These are phyloP conservation scores for Fragum fragum DNA, from an alignment of 2,888 invertebrate species.

Conservation along the genomic window DNA sequence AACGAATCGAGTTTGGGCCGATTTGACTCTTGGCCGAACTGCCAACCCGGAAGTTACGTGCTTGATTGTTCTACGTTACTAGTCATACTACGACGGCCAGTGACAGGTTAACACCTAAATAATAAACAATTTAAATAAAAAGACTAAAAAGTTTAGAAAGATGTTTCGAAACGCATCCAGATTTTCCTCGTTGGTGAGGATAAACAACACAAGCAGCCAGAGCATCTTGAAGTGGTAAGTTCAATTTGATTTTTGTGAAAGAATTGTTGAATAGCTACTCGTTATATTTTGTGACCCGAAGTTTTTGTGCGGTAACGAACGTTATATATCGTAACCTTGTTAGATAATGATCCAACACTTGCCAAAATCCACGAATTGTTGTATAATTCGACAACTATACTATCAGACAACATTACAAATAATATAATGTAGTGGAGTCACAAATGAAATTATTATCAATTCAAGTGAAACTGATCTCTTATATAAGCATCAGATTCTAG, in stretches of 20 bases:
- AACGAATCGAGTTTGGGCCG: not conserved
- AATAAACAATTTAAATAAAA: not conserved
- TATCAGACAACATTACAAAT: too few species aligned
- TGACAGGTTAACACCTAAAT: constrained; percentile 4
- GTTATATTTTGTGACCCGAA: constrained; percentile 42
- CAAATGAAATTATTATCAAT: too few species aligned
- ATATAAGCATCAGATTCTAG: too few species aligned
- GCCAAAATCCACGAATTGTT: too few species aligned
- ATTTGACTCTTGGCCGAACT: not conserved
- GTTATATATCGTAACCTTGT: constrained; percentile 10
- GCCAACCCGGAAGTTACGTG: constrained; percentile 54
- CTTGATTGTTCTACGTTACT: constrained; percentile 17
- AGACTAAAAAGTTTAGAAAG: constrained; percentile 6
- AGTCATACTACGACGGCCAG: constrained; percentile 6
- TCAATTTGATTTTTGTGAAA: not conserved
- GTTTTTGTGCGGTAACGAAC: constrained; percentile 4
- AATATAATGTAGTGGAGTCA: too few species aligned
- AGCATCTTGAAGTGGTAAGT: constrained; percentile 32
- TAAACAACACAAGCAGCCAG: not conserved
- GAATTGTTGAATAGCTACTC: constrained; percentile 4
- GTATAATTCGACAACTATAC: too few species aligned
- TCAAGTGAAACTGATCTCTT: too few species aligned
- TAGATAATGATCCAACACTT: not conserved
- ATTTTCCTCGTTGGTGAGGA: constrained; percentile 39
- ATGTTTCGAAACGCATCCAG: constrained; percentile 53